Conservation (phyloP, 2,888 invertebrate genomes). For the Euzophera pinguis region DNA sequence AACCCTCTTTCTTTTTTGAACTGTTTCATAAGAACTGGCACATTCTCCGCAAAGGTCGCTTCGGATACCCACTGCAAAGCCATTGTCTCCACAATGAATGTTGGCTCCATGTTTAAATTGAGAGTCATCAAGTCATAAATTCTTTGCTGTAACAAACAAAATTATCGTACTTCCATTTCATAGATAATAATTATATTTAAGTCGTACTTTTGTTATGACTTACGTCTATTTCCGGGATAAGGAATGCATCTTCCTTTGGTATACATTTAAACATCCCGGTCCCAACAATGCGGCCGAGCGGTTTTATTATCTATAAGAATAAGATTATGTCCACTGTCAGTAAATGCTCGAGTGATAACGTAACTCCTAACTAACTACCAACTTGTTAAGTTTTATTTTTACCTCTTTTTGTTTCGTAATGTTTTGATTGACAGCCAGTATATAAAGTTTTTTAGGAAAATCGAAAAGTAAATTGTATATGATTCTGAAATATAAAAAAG, state of each 20-base stretch:
- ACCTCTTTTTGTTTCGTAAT: conserved; percentile 71
- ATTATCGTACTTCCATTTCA: neutral
- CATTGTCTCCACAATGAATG: conserved; percentile 74
- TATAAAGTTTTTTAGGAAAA: conserved; percentile 80
- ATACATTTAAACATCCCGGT: conserved; percentile 78
- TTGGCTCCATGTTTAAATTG: conserved; percentile 80
- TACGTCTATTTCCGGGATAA: conserved; percentile 71
- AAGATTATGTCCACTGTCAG: conserved; percentile 17
- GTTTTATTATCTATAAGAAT: conserved; percentile 73
- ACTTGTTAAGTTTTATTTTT: neutral
- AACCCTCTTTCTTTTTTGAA: conserved; percentile 76
- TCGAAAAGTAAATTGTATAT: conserved; percentile 64
- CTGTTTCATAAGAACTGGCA: conserved; percentile 65
- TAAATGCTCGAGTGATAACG: neutral
- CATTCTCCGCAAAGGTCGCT: conserved; percentile 66
- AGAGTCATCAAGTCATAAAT: conserved; percentile 77
- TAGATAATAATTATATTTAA: neutral
- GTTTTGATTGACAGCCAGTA: conserved; percentile 82
- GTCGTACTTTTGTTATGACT: conserved; percentile 21
- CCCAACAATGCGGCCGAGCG: conserved; percentile 74
- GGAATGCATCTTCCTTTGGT: conserved; percentile 78
- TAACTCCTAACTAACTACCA: neutral
- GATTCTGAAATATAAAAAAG: conserved; percentile 49
- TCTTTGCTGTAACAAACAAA: conserved; percentile 65
- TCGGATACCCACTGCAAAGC: conserved; percentile 76